Base-by-base conservation (phyloP, 1,140 invertebrate species). In the Lucilia cuprina region DNA sequence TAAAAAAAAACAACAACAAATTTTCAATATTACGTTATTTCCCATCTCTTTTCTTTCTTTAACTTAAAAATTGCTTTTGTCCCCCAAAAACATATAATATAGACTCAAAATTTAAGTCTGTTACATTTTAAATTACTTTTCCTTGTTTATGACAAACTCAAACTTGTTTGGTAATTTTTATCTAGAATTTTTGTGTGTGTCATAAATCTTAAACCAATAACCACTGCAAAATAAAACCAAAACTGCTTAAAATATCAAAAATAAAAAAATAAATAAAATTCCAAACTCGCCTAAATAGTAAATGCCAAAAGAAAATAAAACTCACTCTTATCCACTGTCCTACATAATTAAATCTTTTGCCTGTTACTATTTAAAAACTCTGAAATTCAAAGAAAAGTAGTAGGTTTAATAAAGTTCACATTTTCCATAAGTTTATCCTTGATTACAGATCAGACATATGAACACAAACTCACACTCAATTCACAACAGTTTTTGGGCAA, bases 361-460 rank as follows among this genome's bases (percentile, higher is more conserved):
- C 41, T 41, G 50, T 55, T 55, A 70, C 65, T 12, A 70, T 70
- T 60, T 60, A 17, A 60, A 60, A 60, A 30, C n/a, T 65, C 60
- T n/a, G 10, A 55, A n/a, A 17, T 55, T 12, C 17, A 55, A 55
- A 55, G 50, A 70, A 25, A 70, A 21, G 65, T 21, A 10, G n/a
- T 21, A 10, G n/a, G 65, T 70, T 70, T 70, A 70, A 70, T 70
- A 70, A 70, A 70, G 65, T 70, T 70, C 65, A 70, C 65, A 70
- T 21, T 70, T 70, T 70, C 65, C 65, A 70, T 70, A 70, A 70
- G 65, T 70, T 70, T 70, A 70, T 70, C 65, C 65, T n/a, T 25
- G 65, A 70, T 70, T 70, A 70, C 65, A 70, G n/a, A 70, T 70
- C 65, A 70, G 19, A 70, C 55, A 41, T 41, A 60, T 14, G n/a